Percentiles rank a stretch among this genome's conserved stretches.
These are phyloP conservation scores for Centrocercus urophasianus DNA, from an alignment of 2,113 vertebrate species.

Conservation along the genomic window DNA sequence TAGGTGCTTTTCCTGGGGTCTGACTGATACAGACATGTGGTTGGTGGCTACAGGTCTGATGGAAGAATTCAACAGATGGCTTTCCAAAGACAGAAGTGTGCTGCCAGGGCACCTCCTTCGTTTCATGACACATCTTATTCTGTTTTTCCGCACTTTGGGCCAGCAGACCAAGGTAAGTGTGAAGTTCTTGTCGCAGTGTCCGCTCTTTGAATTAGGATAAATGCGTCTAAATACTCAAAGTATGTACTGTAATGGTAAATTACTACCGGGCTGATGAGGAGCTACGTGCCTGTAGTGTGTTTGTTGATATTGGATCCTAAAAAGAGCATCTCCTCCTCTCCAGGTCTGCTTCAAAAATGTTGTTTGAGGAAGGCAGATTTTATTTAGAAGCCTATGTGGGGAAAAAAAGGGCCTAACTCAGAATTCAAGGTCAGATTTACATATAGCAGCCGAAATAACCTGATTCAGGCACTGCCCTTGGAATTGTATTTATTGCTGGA, in stretches of 20 bases:
- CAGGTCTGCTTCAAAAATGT: background rate
- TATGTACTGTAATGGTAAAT: background rate
- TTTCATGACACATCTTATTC: constrained; percentile 93
- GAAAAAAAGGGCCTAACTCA: background rate
- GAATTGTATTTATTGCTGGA: background rate
- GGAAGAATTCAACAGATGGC: constrained; percentile 93
- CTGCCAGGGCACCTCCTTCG: constrained; percentile 92
- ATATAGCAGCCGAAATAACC: background rate
- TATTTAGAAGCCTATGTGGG: background rate
- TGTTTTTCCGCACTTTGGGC: constrained; percentile 92
- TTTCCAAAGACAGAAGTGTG: constrained; percentile 79
- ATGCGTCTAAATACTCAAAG: background rate
- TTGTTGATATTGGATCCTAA: background rate
- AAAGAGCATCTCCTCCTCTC: background rate
- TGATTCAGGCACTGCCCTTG: background rate
- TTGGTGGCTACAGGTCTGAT: constrained; percentile 83
- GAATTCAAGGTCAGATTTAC: background rate
- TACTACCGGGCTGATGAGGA: background rate
- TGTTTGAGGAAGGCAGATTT: background rate
- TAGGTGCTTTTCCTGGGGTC: background rate
- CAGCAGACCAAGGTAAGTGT: constrained; percentile 89
- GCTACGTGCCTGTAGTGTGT: background rate
- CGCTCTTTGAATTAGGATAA: background rate
- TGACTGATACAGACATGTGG: background rate
- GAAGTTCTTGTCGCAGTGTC: background rate